phyloP scores from a whole-genome alignment of 2,888 invertebrate species.

The Tupiocoris notatus region DNA sequence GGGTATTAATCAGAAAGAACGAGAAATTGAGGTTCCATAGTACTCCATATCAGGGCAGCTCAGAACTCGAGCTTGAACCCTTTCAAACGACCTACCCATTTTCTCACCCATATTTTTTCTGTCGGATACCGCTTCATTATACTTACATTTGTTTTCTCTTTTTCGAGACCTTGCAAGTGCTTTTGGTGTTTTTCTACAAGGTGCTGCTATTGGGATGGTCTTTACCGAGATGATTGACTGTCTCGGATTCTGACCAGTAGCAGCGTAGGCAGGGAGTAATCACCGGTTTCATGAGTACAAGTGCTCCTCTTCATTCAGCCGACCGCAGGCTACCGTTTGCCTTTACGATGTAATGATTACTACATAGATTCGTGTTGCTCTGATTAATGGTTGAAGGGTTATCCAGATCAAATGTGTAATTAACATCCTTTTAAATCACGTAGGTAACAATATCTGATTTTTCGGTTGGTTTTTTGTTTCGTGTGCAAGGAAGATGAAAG shows the following conservation, averaged over 20 bases:
- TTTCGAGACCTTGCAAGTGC: not conserved
- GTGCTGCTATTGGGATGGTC: conserved; percentile 21
- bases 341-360: not conserved
- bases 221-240: conserved; percentile 25
- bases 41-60: not conserved
- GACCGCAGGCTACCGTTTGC: not conserved
- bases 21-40: not conserved
- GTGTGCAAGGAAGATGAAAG: too few relatives aligned
- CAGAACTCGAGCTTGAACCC: conserved; percentile 29
- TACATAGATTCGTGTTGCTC: not conserved
- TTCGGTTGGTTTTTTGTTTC: too few relatives aligned
- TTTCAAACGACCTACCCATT: conserved; percentile 25
- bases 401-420: not conserved
- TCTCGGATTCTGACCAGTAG: not conserved
- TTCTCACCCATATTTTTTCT: conserved; percentile 28
- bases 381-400: not conserved
- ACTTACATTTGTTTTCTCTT: conserved; percentile 38
- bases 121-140: conserved; percentile 19
- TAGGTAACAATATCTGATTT: too few relatives aligned
- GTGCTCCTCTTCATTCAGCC: not conserved
- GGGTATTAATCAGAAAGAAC: conserved; percentile 29
- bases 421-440: too few relatives aligned
- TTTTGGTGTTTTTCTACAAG: not conserved
- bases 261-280: too few relatives aligned
- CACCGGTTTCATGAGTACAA: not conserved